Evolutionary conservation across 1,140 invertebrate genomes (phyloP), one percentile per base, ranked within the genome.

Genomic region (Drosophila oshimai): DNA sequence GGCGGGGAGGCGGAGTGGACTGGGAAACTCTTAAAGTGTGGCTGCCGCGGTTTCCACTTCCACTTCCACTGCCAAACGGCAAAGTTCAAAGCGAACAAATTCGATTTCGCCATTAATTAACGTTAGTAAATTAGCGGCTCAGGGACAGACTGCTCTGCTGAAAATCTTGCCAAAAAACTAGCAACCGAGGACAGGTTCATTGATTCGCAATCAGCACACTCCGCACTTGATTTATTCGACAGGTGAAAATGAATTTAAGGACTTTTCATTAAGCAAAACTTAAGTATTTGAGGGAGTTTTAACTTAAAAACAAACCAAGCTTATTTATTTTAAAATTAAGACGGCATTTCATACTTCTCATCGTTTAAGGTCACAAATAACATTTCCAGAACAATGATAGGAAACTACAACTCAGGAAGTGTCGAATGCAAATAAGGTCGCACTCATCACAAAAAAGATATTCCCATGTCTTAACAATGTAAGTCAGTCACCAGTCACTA

Each of bases 81-180:
- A 74, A 84, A 84, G 80, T 79, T 84, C 80, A 84, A 84, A 84
- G 74, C 65, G 65, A 79, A 60, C 54, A 84, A 75, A 79, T 86
- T 79, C 80, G 74, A 84, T 86, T 79, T 75, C 54, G 55, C 80
- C 71, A 86, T 84, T 84, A 84, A 84, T 84, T 84, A 84, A 86
- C 80, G 80, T 75, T 84, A 75, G 74, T 79, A 84, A 84, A 84
- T 84, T 86, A 84, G 80, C 74, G 51, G 53, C 49, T 34, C 20
- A 36, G 28, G 17, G 22, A 12, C 41, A 51, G 58, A 50, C 29
- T 71, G 65, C 69, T 74, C 17, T 49, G 39, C 17, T 49, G 39
- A 24, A 51, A 61, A 29, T 12, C 9, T 12, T 18, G 33, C 36
- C 28, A 15, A 13, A 26, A n/a, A 6, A 33, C 1, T 18, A 26